These are phyloP conservation scores for Orientallactaga sibirica DNA, from an alignment of 2,797 vertebrate species.

Conservation along the genomic window DNA sequence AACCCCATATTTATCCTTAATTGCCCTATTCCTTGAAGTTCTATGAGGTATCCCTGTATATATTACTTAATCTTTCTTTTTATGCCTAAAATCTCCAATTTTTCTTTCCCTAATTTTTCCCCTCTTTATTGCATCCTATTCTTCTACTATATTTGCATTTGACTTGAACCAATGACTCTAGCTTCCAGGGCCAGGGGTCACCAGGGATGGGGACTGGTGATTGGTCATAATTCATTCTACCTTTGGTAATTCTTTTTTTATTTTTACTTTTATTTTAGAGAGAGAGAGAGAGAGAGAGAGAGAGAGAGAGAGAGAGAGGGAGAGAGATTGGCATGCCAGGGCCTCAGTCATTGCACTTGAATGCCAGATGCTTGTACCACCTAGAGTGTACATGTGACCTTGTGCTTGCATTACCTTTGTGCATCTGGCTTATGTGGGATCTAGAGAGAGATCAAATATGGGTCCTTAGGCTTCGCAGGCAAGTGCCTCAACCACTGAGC, in stretches of 20 bases:
- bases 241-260: neutral
- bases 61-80: constrained; percentile 50
- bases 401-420: too few species aligned
- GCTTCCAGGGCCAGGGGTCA: neutral
- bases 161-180: constrained; percentile 42
- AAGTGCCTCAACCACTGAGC: too few species aligned
- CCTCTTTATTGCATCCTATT: constrained; percentile 21
- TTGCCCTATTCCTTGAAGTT: neutral
- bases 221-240: constrained; percentile 39
- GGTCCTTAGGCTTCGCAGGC: too few species aligned
- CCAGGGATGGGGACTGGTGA: neutral
- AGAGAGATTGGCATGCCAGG: too few species aligned
- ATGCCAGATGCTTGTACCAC: too few species aligned
- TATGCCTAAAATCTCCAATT: constrained; percentile 9
- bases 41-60: neutral
- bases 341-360: too few species aligned
- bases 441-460: too few species aligned
- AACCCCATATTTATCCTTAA: constrained; percentile 13
- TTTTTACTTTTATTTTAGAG: too few species aligned
- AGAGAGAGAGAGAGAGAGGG: too few species aligned
- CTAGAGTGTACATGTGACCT: too few species aligned
- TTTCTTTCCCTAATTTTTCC: constrained; percentile 33
- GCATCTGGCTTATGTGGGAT: too few species aligned
- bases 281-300: too few species aligned
- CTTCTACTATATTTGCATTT: constrained; percentile 12